Conservation (phyloP, 1,140 invertebrate species). For the Drosophila fuyamai region DNA sequence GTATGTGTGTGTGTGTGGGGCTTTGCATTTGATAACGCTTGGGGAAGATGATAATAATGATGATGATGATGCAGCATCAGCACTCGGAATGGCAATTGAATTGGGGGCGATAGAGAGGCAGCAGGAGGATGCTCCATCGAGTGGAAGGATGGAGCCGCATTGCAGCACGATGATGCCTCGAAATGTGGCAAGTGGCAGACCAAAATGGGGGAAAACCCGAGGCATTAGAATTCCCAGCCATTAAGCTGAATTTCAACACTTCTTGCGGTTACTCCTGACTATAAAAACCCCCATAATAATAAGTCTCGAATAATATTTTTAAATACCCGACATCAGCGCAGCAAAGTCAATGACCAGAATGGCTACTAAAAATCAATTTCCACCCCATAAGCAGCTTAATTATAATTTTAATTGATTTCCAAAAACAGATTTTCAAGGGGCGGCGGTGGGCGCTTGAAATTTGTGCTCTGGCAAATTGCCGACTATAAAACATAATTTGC, state of each 20-base stretch:
- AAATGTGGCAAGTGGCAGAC: constrained; percentile 42
- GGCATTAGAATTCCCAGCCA: constrained; percentile 36
- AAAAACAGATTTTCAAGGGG: constrained; percentile 47
- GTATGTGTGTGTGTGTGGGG: constrained; percentile 5
- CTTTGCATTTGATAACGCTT: constrained; percentile 50
- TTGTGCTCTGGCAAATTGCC: constrained; percentile 40
- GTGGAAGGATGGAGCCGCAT: constrained; percentile 38
- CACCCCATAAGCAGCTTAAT: constrained; percentile 59
- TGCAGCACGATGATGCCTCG: constrained; percentile 52
- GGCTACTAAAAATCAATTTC: constrained; percentile 63
- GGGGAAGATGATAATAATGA: constrained; percentile 42
- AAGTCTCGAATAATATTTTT: constrained; percentile 29
- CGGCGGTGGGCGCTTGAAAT: constrained; percentile 3
- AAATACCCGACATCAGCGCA: constrained; percentile 2
- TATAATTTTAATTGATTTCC: constrained; percentile 71
- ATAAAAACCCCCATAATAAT: constrained; percentile 1
- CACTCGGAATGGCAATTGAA: constrained; percentile 50
- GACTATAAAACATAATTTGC: constrained; percentile 40
- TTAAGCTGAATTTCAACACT: constrained; percentile 39
- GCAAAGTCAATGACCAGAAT: constrained; percentile 46
- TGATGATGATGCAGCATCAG: constrained; percentile 28
- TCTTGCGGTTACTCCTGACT: constrained; percentile 33
- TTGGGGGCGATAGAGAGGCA: constrained; percentile 21
- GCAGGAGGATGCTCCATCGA: constrained; percentile 6
- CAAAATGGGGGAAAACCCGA: constrained; percentile 1